Evolutionary conservation across 2,797 vertebrate species (phyloP).

Genomic region (Iguana delicatissima): DNA sequence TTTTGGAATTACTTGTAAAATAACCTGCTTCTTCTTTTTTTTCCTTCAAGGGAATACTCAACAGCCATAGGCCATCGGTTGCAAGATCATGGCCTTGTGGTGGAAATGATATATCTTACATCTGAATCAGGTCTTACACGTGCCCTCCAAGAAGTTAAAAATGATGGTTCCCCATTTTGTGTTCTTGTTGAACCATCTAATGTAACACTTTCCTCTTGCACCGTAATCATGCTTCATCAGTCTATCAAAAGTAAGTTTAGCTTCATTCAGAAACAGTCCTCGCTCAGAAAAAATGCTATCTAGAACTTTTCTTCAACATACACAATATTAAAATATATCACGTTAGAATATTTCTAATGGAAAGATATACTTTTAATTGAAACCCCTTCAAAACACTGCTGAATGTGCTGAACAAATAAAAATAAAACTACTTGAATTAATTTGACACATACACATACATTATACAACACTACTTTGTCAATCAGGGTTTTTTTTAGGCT

Average conservation of each 20-base stretch:
- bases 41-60: slow-evolving; percentile 86
- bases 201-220: slow-evolving; percentile 83
- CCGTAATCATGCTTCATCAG: slow-evolving; percentile 86
- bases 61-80: slow-evolving; percentile 85
- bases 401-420: neutral
- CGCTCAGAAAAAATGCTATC: slow-evolving; percentile 27
- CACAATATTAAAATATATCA: slow-evolving; percentile 49
- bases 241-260: slow-evolving; percentile 89
- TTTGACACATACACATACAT: neutral
- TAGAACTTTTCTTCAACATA: slow-evolving; percentile 28
- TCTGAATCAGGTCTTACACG: slow-evolving; percentile 82
- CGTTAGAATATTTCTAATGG: neutral
- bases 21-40: slow-evolving; percentile 58
- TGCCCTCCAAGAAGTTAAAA: slow-evolving; percentile 86
- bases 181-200: slow-evolving; percentile 87
- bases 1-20: slow-evolving; percentile 43
- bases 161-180: slow-evolving; percentile 85
- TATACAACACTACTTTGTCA: neutral
- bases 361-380: neutral
- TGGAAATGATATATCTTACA: slow-evolving; percentile 86
- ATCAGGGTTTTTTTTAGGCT: slow-evolving; percentile 1
- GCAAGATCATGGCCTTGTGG: slow-evolving; percentile 84
- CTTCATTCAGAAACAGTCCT: slow-evolving; percentile 40
- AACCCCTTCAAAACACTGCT: neutral
- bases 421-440: neutral